These are phyloP conservation scores for Aleiodes sp. DNA, from an alignment of 1,140 invertebrate genomes.

Conservation along the genomic window DNA sequence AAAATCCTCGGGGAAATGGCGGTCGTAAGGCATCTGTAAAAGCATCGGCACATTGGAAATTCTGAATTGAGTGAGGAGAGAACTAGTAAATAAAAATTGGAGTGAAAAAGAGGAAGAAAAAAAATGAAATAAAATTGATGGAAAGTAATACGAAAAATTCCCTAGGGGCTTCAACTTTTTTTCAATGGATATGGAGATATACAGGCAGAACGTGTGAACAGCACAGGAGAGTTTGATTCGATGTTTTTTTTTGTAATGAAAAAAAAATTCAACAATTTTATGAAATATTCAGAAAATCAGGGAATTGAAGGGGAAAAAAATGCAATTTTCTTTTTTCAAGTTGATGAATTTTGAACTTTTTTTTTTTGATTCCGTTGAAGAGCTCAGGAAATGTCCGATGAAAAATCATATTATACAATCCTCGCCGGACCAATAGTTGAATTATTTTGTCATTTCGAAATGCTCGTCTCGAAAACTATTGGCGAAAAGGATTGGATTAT, in stretches of 20 bases:
- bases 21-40: constrained; percentile 27
- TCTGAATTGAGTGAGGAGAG: constrained; percentile 16
- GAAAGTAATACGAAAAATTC: neutral
- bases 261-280: neutral
- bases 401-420: no score
- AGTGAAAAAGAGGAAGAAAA: neutral
- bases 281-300: neutral
- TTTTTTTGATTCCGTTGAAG: no score
- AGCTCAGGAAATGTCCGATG: no score
- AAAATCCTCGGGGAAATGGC: constrained; percentile 21
- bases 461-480: no score
- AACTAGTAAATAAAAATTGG: neutral
- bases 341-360: no score
- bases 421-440: no score
- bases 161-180: neutral
- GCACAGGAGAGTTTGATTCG: neutral
- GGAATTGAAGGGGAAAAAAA: no score
- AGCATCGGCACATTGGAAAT: constrained; percentile 23
- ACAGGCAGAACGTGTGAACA: neutral
- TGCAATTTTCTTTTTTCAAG: no score
- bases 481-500: no score
- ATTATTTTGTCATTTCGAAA: no score
- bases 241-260: neutral
- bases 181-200: neutral
- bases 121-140: constrained; percentile 7